Evolutionary conservation across 1,140 invertebrate genomes (phyloP).

Genomic region (Diorhabda carinulata): DNA sequence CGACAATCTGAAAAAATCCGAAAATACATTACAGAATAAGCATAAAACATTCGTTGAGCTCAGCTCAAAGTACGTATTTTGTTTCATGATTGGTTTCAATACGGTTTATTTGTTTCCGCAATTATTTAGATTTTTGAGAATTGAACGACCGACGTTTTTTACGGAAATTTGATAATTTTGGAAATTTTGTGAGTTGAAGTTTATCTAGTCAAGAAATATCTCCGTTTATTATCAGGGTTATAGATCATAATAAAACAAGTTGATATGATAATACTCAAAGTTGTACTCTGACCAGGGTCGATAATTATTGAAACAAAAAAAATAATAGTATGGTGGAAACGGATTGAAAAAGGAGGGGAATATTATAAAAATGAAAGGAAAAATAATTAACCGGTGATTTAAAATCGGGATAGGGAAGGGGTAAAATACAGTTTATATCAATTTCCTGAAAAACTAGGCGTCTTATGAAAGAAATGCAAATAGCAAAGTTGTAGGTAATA

Average conservation of each 20-base stretch:
- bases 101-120: conserved; percentile 74
- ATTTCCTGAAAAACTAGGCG: no score
- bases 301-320: no score
- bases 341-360: no score
- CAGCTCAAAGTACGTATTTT: conserved; percentile 76
- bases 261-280: no score
- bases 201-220: background rate
- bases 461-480: no score
- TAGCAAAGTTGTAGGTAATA: no score
- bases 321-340: no score
- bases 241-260: background rate
- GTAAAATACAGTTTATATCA: no score
- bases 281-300: no score
- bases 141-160: conserved; percentile 78
- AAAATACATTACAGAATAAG: conserved; percentile 60
- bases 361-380: no score
- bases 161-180: conserved; percentile 67
- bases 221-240: background rate
- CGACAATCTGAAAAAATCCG: conserved; percentile 58
- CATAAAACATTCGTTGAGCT: conserved; percentile 73
- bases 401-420: no score
- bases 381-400: no score
- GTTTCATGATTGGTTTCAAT: conserved; percentile 70
- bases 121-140: conserved; percentile 68
- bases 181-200: background rate